Evolutionary conservation across 2,888 invertebrate species (phyloP).

Genomic region (Polyommatus icarus): DNA sequence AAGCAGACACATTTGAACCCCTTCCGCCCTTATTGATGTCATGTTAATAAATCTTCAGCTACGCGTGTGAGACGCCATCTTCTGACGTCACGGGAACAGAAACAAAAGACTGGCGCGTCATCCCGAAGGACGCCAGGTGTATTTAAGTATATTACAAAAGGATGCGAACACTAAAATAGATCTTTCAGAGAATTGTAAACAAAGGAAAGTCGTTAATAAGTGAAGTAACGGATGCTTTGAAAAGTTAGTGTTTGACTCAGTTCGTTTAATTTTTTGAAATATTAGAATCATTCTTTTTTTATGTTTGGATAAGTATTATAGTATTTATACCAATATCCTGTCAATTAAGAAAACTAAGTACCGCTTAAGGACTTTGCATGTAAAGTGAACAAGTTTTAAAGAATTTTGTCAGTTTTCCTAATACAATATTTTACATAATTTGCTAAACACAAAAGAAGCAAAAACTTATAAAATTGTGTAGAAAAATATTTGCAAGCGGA

Average conservation of each 20-base stretch:
- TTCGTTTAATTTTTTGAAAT: not conserved
- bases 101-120: not conserved
- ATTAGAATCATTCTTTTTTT: too few species aligned
- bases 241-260: not conserved
- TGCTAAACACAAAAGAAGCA: not conserved
- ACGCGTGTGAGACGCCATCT: not conserved
- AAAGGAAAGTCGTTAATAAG: not conserved
- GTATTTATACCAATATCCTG: too few species aligned
- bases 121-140: slow-evolving; percentile 20
- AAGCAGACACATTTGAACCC: slow-evolving; percentile 12
- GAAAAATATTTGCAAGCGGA: not conserved
- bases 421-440: not conserved
- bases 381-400: too few species aligned
- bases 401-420: too few species aligned
- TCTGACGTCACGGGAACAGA: not conserved
- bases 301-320: too few species aligned
- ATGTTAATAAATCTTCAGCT: slow-evolving; percentile 12
- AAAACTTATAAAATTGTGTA: not conserved
- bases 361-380: too few species aligned
- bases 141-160: not conserved
- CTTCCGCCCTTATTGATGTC: slow-evolving; percentile 5
- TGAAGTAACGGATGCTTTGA: not conserved
- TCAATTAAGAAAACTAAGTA: too few species aligned
- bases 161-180: not conserved
- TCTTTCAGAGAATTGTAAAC: not conserved